Evolutionary conservation across 2,113 vertebrate genomes (phyloP).

Genomic region (Heterocephalus glaber): DNA sequence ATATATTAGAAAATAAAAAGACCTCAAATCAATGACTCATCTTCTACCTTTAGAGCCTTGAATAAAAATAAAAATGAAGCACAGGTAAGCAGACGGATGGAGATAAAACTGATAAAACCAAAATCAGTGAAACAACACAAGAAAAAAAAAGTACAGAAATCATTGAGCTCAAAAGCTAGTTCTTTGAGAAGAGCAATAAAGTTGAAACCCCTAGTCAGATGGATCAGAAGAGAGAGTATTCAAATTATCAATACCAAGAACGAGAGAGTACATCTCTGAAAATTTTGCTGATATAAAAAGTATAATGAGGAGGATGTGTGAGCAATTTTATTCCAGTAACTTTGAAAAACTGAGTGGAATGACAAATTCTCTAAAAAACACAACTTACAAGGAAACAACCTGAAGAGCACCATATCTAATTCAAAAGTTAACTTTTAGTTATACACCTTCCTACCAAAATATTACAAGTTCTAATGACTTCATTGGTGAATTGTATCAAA

Average conservation of each 20-base stretch:
- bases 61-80: neutral
- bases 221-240: neutral
- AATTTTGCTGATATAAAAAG: neutral
- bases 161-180: neutral
- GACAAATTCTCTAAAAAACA: slow-evolving; percentile 1
- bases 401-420: neutral
- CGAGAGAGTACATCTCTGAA: neutral
- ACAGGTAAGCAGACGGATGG: neutral
- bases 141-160: neutral
- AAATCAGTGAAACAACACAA: neutral
- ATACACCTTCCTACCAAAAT: neutral
- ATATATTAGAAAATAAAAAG: neutral
- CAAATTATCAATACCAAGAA: neutral
- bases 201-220: neutral
- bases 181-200: neutral
- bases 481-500: neutral
- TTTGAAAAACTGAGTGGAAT: neutral
- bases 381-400: neutral
- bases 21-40: neutral
- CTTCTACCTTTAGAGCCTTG: neutral
- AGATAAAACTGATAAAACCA: neutral
- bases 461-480: neutral
- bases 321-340: neutral
- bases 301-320: neutral
- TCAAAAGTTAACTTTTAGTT: neutral